phyloP scores from a whole-genome alignment of 2,113 vertebrate species.

The Hemicordylus capensis region DNA sequence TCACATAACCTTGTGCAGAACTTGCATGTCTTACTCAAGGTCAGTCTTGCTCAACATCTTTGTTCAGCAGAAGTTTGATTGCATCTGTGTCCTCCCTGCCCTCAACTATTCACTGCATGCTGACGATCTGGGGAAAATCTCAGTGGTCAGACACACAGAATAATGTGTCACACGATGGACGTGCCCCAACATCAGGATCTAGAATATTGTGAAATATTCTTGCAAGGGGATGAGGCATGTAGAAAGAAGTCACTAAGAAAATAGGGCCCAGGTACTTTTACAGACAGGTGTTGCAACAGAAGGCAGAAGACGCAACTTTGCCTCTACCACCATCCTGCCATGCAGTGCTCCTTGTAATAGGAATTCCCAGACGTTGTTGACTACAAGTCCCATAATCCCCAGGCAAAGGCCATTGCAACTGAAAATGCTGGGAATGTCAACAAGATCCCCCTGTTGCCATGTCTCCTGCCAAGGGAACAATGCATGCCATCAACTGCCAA shows the following conservation, averaged over 20 bases:
- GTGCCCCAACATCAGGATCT: not conserved
- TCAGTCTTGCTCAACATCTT: slow-evolving; percentile 44
- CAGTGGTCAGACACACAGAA: not conserved
- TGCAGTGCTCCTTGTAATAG: no score
- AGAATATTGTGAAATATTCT: not conserved
- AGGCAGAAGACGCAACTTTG: no score
- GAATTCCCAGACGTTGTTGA: no score
- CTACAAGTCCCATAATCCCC: no score
- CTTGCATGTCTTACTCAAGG: slow-evolving; percentile 53
- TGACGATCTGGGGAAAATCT: slow-evolving; percentile 5
- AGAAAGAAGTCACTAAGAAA: not conserved
- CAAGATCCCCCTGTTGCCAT: no score
- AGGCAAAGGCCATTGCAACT: no score
- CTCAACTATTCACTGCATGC: not conserved
- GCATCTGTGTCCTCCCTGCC: not conserved
- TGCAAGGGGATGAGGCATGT: not conserved
- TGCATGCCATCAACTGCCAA: no score
- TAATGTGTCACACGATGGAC: not conserved
- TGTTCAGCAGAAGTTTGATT: slow-evolving; percentile 34
- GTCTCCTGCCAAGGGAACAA: no score
- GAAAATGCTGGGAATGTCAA: no score
- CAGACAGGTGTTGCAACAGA: no score
- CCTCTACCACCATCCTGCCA: no score
- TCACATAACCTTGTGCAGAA: slow-evolving; percentile 55
- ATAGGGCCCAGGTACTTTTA: not conserved